Base-by-base conservation (phyloP, 2,113 vertebrate species). In the Spheniscus mendiculus region DNA sequence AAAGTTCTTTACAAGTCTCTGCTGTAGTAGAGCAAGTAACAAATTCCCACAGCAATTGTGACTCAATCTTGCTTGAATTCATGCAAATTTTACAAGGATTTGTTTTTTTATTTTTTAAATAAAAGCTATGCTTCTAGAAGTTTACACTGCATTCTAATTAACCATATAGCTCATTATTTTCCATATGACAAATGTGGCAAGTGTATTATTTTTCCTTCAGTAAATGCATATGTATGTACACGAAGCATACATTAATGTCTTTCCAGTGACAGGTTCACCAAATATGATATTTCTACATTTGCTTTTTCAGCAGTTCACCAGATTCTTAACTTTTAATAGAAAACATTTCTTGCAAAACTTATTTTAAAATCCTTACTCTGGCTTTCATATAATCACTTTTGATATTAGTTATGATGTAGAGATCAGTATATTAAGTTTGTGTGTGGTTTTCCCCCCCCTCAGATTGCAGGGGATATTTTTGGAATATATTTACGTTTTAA, bases 371-470 rank as follows among this genome's bases (percentile, higher is more conserved):
- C 40, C 36, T 72, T 87, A 53, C 12, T 30, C 26, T 29, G 6
- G 26, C 30, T 96, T 88, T 77, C 42, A 47, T 44, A 26, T 3
- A 53, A 69, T 16, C 19, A 44, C 1, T 87, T 61, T 7, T 45
- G 9, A n/a, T 77, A 25, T 49, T 74, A 91, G 10, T 50, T 83
- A 32, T 19, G 13, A 45, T 11, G 26, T 18, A 56, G 29, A 90
- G n/a, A 84, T 47, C 8, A 16, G 8, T 25, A 36, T 36, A 11
- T 40, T 58, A 63, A 52, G 14, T 38, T 62, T 34, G 15, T 11
- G 12, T 5, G 12, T 9, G 4, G 4, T 42, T 23, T 36, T 14
- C 11, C 2, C 7, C 7, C 7, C 18, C 25, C 7, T 6, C 9
- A 34, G 15, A 26, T 25, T 27, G 15, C 36, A 76, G 17, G 2